Base-by-base conservation (phyloP, 2,888 invertebrate species). In the Eupithecia inturbata region DNA sequence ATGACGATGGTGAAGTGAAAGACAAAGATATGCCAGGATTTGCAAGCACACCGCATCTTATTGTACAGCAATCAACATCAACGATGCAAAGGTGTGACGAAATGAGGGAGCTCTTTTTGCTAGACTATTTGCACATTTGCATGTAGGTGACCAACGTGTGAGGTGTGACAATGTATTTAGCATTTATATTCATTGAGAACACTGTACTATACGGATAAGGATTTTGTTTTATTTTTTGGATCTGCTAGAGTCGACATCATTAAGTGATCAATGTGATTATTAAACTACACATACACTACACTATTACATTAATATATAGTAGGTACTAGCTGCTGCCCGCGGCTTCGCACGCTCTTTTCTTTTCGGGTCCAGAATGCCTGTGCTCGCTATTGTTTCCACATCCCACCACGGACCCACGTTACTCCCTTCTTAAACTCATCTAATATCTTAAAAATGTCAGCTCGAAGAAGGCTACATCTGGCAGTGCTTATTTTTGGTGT, bases 121-220 rank as follows among this genome's bases (percentile, higher is more conserved):
- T 72, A 62, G 19, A 60, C 67, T 67, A 66, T 68, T 26, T 22
- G 49, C 31, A 87, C 83, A 88, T 90, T 90, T 88, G 85, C 88
- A 91, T 89, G 81, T 84, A 88, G 86, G 88, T 89, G 88, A 87
- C 88, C 86, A 84, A 84, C 82, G 82, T 83, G 82, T 82, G 84
- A 82, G 82, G 89, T 84, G 89, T 86, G 76, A 84, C 82, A 82
- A 80, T 66, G 68, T 74, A 78, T 73, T 74, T 73, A 73, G 72
- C 70, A 79, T 78, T 78, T 72, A 77, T 67, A 78, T 76, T 64
- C 33, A 36, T 36, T 36, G 64, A 64, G 64, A 64, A 33, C n/a
- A 14, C 16, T 19, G 31, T 63, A 63, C 60, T n/a, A n/a, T n/a
- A 3, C 22, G 0, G 28, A 60, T 9, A 62, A 62, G 33, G 19